A percentile compares a stretch with the other conserved stretches of the same genome.
Evolutionary conservation across 2,797 vertebrate genomes (phyloP).

Genomic region (Hybognathus amarus): DNA sequence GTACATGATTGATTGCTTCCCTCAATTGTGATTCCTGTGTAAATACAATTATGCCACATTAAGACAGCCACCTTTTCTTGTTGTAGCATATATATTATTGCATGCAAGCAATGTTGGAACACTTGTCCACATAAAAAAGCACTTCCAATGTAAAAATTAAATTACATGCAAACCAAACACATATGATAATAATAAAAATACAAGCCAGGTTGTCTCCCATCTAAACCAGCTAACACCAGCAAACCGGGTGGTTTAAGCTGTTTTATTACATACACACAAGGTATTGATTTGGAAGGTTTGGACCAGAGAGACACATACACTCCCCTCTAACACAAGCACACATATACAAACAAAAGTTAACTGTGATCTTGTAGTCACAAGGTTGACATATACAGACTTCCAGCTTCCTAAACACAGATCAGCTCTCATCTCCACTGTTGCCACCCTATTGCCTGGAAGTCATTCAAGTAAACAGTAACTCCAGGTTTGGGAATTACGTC

Average conservation of each 20-base stretch:
- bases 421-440: conserved; percentile 1
- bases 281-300: background rate
- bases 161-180: background rate
- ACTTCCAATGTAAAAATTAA: background rate
- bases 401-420: conserved; percentile 9
- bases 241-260: background rate
- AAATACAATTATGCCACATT: conserved; percentile 28
- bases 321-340: background rate
- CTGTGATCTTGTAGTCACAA: conserved; percentile 3
- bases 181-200: no score
- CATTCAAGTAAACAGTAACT: conserved; percentile 28
- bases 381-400: conserved; percentile 8
- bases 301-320: background rate
- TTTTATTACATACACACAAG: background rate
- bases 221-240: background rate
- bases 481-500: conserved; percentile 10
- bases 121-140: background rate
- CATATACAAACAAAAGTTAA: conserved; percentile 25
- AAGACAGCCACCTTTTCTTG: background rate
- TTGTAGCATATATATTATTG: background rate
- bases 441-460: conserved; percentile 21
- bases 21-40: conserved; percentile 15
- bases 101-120: background rate
- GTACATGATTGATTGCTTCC: conserved; percentile 1
- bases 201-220: background rate